Evolutionary conservation across 37 sponge, comb jelly and placozoan genomes (phyloP), one percentile per base, ranked within the genome.

Genomic region (Amphimedon queenslandica): DNA sequence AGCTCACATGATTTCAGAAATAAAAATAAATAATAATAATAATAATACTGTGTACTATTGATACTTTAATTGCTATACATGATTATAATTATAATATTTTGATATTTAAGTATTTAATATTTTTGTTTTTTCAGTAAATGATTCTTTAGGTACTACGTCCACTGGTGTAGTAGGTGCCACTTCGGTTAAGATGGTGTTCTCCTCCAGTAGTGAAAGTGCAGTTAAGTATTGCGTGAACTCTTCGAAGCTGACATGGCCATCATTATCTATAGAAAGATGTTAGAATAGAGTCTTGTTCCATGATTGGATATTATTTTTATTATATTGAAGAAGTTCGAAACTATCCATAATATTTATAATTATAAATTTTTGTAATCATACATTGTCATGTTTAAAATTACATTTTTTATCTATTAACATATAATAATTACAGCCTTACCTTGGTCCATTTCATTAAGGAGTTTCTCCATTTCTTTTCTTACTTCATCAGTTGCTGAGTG

Each of bases 181-280:
- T 18, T 47, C 53, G 8, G 53, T 47, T 13, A 47, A 47, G 8
- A 47, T 47, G 13, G 8, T 47, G 8, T 60, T 13, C 5, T 60
- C 6, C 58, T 63, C 71, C 13, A 67, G n/a, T 51, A 78, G 75
- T 58, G 88, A 58, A 35, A 88, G 27, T 1, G 74, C 28, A 4
- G 82, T 74, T 70, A 89, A 61, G 80, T 89, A 89, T 1, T 69
- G 29, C 0, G 90, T 75, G 71, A 89, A 89, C 79, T 89, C 90
- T 34, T 83, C 79, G 42, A 89, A 84, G 47, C 80, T 89, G 36
- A 89, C 90, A 18, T 25, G 2, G 1, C 90, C 85, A 70, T 79
- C 76, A 2, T 79, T 57, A 55, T 89, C 90, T 87, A 37, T 8
- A 60, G 16, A 21, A 24, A 18, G 13, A n/a, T n/a, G n/a, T n/a